A percentile compares a stretch with the other conserved stretches of the same genome.
These are phyloP conservation scores for Botrylloides violaceus DNA, from an alignment of 23 tunicate genomes.

Conservation along the genomic window DNA sequence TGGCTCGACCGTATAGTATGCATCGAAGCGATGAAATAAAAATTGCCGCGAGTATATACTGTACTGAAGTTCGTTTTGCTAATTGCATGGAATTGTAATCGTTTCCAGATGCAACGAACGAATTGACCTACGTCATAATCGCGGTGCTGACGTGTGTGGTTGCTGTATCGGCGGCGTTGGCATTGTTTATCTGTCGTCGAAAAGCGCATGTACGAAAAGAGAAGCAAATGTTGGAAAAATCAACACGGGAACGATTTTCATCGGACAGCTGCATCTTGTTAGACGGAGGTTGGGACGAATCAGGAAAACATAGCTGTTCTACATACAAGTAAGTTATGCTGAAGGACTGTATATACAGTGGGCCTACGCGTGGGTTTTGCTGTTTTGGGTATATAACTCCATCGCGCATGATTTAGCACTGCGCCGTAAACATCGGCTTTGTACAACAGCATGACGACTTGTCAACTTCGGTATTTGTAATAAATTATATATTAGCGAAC, in stretches of 20 bases:
- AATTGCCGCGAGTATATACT: no score
- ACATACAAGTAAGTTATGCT: constrained; percentile 47
- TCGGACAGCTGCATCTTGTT: constrained; percentile 59
- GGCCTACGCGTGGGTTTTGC: no score
- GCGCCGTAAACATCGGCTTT: no score
- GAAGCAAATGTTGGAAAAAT: constrained; percentile 29
- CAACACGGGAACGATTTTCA: constrained; percentile 26
- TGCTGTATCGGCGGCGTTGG: neutral
- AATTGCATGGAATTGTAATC: no score
- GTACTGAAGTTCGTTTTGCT: no score
- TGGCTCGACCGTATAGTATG: no score
- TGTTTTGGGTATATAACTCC: no score
- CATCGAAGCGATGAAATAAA: no score
- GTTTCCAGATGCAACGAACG: neutral
- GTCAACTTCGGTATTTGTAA: neutral
- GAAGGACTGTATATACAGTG: no score
- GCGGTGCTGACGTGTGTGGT: neutral
- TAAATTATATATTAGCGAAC: no score
- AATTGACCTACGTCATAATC: neutral
- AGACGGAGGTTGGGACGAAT: constrained; percentile 86
- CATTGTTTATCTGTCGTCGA: neutral
- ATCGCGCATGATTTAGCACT: no score
- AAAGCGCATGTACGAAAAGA: constrained; percentile 32
- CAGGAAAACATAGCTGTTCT: constrained; percentile 71
- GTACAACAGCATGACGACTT: no score